Evolutionary conservation across 2,888 invertebrate species (phyloP).

Genomic region (Reticulitermes lucifugus): DNA sequence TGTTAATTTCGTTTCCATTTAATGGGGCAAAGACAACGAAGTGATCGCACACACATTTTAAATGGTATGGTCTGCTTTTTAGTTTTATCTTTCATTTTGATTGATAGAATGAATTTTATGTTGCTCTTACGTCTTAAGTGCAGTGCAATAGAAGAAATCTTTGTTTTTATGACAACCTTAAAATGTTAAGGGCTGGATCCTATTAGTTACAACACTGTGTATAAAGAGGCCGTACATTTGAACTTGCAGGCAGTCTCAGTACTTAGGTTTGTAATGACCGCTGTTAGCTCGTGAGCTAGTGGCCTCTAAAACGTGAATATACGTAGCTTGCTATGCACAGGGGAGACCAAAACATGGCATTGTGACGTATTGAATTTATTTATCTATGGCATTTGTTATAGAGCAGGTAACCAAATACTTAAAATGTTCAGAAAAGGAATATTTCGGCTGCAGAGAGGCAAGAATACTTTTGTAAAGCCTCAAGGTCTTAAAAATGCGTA

Average conservation of each 20-base stretch:
- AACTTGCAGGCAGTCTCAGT: constrained; percentile 1
- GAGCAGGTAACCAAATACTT: no score
- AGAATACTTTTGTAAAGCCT: no score
- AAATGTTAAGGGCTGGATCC: constrained; percentile 24
- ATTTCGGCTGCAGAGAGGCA: no score
- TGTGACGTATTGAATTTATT: neutral
- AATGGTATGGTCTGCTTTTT: no score
- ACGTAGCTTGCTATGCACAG: neutral
- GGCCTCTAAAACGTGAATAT: constrained; percentile 24
- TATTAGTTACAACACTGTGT: constrained; percentile 1
- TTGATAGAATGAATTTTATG: constrained; percentile 39
- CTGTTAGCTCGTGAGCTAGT: constrained; percentile 26
- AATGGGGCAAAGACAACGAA: no score
- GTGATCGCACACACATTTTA: no score
- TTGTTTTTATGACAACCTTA: constrained; percentile 35
- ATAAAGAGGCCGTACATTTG: constrained; percentile 15
- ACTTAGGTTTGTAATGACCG: constrained; percentile 24
- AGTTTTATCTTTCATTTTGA: constrained; percentile 14
- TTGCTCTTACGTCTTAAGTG: neutral
- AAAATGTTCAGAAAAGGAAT: no score
- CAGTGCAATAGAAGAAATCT: constrained; percentile 25
- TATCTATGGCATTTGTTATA: neutral
- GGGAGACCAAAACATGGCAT: neutral
- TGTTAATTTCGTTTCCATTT: no score
- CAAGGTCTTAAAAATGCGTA: no score